A percentile compares a stretch with the other conserved stretches of the same genome.
These are phyloP conservation scores for Bombus affinis DNA, from an alignment of 1,140 invertebrate species.

Conservation along the genomic window DNA sequence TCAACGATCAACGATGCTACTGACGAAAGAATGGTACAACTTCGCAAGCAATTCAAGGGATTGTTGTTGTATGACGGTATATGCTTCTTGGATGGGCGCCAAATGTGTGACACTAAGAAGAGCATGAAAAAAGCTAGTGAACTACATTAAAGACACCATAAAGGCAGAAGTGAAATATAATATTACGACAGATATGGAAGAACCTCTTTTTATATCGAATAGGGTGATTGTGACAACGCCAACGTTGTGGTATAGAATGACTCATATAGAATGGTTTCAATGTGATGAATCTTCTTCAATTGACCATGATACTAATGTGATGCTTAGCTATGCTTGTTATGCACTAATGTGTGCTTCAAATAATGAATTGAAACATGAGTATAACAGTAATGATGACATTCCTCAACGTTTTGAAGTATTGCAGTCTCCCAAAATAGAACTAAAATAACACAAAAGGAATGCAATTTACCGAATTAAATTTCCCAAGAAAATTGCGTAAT, in stretches of 20 bases:
- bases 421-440: neutral
- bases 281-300: neutral
- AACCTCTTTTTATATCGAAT: neutral
- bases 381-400: neutral
- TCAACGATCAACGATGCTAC: neutral
- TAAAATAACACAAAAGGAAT: neutral
- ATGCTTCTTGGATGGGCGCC: neutral
- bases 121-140: neutral
- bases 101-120: neutral
- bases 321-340: too few relatives aligned
- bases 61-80: neutral
- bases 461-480: neutral
- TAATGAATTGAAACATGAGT: neutral
- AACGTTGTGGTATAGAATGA: neutral
- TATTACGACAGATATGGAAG: neutral
- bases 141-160: neutral
- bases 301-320: neutral
- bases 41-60: neutral
- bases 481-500: neutral
- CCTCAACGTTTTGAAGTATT: neutral
- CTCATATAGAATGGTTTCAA: neutral
- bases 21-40: neutral
- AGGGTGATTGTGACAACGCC: neutral
- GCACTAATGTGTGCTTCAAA: neutral
- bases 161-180: neutral